Evolutionary conservation across 2,888 invertebrate species (phyloP).

Genomic region (Chesias legatella): DNA sequence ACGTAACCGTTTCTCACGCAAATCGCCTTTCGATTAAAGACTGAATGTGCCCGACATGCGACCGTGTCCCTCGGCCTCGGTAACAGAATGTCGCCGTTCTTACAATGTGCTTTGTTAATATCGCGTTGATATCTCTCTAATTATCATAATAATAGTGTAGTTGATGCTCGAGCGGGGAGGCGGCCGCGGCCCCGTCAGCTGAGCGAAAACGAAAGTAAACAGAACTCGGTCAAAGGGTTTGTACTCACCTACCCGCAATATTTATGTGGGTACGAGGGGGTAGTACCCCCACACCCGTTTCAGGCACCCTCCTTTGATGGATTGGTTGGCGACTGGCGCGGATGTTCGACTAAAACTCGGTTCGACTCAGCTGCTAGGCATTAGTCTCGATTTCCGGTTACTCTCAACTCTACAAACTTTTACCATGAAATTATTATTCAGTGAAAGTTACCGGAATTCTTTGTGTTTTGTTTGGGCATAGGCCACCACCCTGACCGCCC

Average conservation of each 20-base stretch:
- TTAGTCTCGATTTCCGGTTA: constrained; percentile 70
- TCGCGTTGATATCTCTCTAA: constrained; percentile 69
- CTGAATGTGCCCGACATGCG: constrained; percentile 6
- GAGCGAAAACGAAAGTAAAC: constrained; percentile 82
- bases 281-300: constrained; percentile 64
- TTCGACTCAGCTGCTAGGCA: constrained; percentile 62
- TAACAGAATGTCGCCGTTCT: constrained; percentile 29
- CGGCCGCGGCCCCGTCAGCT: constrained; percentile 76
- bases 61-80: constrained; percentile 16
- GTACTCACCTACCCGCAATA: constrained; percentile 80
- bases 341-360: constrained; percentile 73
- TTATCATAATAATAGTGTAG: constrained; percentile 77
- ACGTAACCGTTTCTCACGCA: constrained; percentile 1
- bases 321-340: constrained; percentile 77
- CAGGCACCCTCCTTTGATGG: constrained; percentile 78
- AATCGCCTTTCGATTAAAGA: constrained; percentile 5
- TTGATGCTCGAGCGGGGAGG: constrained; percentile 63
- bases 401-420: constrained; percentile 62
- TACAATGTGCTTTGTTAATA: constrained; percentile 48
- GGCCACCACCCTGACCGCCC: constrained; percentile 27
- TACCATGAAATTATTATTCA: constrained; percentile 70
- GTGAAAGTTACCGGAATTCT: constrained; percentile 70
- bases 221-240: constrained; percentile 82
- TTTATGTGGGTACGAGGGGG: constrained; percentile 77
- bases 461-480: constrained; percentile 56